phyloP scores from a whole-genome alignment of 2,888 invertebrate species.

The Parnassius mnemosyne region DNA sequence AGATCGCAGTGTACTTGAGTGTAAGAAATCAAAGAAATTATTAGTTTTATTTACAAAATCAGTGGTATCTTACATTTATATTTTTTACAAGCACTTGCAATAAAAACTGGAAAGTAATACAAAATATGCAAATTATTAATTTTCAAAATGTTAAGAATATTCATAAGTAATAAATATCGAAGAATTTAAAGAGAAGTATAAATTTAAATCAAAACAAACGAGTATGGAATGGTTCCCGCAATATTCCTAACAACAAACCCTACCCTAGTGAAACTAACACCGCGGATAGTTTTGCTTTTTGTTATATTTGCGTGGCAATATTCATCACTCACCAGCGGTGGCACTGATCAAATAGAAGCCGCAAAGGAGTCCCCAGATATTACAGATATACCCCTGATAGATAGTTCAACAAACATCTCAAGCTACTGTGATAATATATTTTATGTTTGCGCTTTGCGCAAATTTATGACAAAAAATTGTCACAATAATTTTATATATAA shows the following conservation, averaged over 20 bases:
- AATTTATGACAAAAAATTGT: background rate
- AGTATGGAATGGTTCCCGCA: background rate
- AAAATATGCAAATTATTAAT: too few relatives aligned
- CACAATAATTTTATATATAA: too few relatives aligned
- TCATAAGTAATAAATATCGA: too few relatives aligned
- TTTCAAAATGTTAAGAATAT: too few relatives aligned
- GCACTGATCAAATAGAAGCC: slow-evolving; percentile 77
- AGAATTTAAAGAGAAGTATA: too few relatives aligned
- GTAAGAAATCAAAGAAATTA: too few relatives aligned
- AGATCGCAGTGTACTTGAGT: too few relatives aligned
- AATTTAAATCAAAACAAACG: too few relatives aligned
- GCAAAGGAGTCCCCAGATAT: slow-evolving; percentile 76
- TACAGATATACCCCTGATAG: slow-evolving; percentile 71
- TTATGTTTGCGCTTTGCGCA: background rate
- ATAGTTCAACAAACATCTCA: slow-evolving; percentile 64
- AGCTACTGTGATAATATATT: slow-evolving; percentile 27
- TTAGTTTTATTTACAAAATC: too few relatives aligned
- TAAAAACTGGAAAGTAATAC: too few relatives aligned
- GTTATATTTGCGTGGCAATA: slow-evolving; percentile 79
- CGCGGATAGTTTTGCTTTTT: slow-evolving; percentile 77
- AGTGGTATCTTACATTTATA: too few relatives aligned
- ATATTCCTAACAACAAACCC: slow-evolving; percentile 31
- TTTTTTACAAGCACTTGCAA: too few relatives aligned
- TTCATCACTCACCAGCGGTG: slow-evolving; percentile 77
- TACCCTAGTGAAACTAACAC: slow-evolving; percentile 76